These are phyloP conservation scores for Drosophila sp. DNA, from an alignment of 1,140 invertebrate species.

Conservation along the genomic window DNA sequence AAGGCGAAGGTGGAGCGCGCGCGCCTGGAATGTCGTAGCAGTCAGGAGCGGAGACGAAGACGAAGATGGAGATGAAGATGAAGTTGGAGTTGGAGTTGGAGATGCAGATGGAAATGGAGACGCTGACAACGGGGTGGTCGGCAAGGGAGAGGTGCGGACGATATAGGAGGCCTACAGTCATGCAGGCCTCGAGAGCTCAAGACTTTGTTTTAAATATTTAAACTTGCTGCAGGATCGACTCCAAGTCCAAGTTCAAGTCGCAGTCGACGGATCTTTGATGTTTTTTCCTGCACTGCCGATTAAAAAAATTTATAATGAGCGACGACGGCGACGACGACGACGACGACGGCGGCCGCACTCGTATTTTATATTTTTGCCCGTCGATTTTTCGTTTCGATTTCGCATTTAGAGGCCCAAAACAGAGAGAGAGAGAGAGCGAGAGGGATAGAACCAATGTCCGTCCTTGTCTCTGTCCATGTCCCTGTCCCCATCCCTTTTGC, in stretches of 20 bases:
- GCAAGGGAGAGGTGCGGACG: background rate
- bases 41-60: slow-evolving; percentile 31
- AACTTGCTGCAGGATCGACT: slow-evolving; percentile 68
- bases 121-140: background rate
- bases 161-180: slow-evolving; percentile 26
- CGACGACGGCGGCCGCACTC: slow-evolving; percentile 69
- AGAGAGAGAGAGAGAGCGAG: background rate
- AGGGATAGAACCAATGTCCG: background rate
- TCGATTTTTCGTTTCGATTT: slow-evolving; percentile 77
- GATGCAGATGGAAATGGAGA: slow-evolving; percentile 6
- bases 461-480: slow-evolving; percentile 14
- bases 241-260: slow-evolving; percentile 14
- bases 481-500: slow-evolving; percentile 5
- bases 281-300: slow-evolving; percentile 70
- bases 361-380: slow-evolving; percentile 72
- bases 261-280: slow-evolving; percentile 75
- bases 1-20: slow-evolving; percentile 65
- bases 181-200: slow-evolving; percentile 35
- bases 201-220: slow-evolving; percentile 83
- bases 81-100: slow-evolving; percentile 16
- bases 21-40: slow-evolving; percentile 69
- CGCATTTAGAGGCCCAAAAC: slow-evolving; percentile 58
- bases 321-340: slow-evolving; percentile 55
- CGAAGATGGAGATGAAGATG: slow-evolving; percentile 50
- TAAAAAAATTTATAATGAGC: slow-evolving; percentile 82